These are phyloP conservation scores for Rhizomys pruinosus DNA, from an alignment of 2,113 vertebrate species.

Conservation along the genomic window DNA sequence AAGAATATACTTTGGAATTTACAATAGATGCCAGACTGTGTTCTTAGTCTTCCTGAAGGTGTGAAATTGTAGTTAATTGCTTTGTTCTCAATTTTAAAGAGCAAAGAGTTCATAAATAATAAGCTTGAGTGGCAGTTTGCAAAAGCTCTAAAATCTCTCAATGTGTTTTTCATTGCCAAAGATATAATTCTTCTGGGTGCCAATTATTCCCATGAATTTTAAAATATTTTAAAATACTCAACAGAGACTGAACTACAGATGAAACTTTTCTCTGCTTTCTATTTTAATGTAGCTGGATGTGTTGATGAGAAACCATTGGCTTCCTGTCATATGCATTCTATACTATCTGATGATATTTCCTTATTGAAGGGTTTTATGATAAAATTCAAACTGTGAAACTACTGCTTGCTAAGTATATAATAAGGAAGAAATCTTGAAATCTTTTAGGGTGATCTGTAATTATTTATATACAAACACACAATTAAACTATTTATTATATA, in stretches of 20 bases:
- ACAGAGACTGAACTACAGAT: constrained; percentile 37
- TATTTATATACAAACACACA: not conserved
- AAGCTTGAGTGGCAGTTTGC: constrained; percentile 66
- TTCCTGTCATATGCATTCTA: not conserved
- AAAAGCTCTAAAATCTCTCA: constrained; percentile 67
- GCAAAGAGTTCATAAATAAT: constrained; percentile 80
- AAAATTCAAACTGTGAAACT: constrained; percentile 39
- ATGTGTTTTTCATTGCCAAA: constrained; percentile 69
- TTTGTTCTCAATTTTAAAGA: constrained; percentile 80
- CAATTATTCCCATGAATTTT: constrained; percentile 77
- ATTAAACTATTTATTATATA: not conserved
- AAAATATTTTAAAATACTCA: constrained; percentile 74
- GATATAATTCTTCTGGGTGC: constrained; percentile 68
- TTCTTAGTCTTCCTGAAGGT: constrained; percentile 75
- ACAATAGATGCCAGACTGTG: constrained; percentile 66
- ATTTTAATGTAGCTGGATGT: constrained; percentile 20
- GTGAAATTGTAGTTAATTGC: constrained; percentile 81
- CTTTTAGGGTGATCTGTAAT: not conserved
- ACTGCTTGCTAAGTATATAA: not conserved
- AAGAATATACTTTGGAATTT: constrained; percentile 71
- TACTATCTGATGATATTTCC: not conserved
- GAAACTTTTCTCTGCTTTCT: constrained; percentile 61
- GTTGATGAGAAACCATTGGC: constrained; percentile 48
- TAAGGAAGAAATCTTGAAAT: not conserved
- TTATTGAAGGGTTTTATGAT: not conserved